Percentiles rank a stretch among this genome's conserved stretches.
Evolutionary conservation across 2,797 vertebrate genomes (phyloP).

Genomic region (Spondyliosoma cantharus): DNA sequence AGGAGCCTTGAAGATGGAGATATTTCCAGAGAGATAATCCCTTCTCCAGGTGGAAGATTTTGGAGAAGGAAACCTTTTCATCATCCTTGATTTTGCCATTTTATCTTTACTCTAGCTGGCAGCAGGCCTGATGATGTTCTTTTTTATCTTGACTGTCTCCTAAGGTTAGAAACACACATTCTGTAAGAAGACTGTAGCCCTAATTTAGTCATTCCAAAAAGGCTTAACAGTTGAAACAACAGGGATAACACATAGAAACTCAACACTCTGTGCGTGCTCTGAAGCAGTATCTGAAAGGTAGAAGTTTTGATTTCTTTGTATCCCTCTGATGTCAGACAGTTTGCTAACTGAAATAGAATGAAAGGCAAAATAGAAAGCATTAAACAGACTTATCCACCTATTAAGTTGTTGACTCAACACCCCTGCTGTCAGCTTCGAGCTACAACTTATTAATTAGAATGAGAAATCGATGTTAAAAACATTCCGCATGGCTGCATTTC

Average conservation of each 20-base stretch:
- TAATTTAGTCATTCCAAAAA: constrained; percentile 32
- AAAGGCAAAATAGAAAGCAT: constrained; percentile 20
- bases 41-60: constrained; percentile 47
- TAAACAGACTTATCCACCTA: constrained; percentile 15
- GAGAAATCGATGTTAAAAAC: constrained; percentile 47
- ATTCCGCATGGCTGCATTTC: constrained; percentile 49
- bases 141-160: constrained; percentile 40
- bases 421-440: constrained; percentile 40
- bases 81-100: constrained; percentile 57
- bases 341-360: constrained; percentile 28
- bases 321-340: constrained; percentile 3
- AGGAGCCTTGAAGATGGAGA: constrained; percentile 56
- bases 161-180: constrained; percentile 39
- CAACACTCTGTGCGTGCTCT: neutral
- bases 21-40: constrained; percentile 68
- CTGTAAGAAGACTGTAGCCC: constrained; percentile 10
- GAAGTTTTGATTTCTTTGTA: neutral
- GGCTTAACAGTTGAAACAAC: neutral
- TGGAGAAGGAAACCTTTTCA: constrained; percentile 61
- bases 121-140: constrained; percentile 33
- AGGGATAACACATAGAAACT: neutral
- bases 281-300: constrained; percentile 5
- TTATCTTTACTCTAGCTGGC: constrained; percentile 48
- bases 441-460: constrained; percentile 57
- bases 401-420: constrained; percentile 48